A percentile compares a stretch with the other conserved stretches of the same genome.
These are phyloP conservation scores for Sinelater perroti DNA, from an alignment of 2,888 invertebrate genomes.

Conservation along the genomic window DNA sequence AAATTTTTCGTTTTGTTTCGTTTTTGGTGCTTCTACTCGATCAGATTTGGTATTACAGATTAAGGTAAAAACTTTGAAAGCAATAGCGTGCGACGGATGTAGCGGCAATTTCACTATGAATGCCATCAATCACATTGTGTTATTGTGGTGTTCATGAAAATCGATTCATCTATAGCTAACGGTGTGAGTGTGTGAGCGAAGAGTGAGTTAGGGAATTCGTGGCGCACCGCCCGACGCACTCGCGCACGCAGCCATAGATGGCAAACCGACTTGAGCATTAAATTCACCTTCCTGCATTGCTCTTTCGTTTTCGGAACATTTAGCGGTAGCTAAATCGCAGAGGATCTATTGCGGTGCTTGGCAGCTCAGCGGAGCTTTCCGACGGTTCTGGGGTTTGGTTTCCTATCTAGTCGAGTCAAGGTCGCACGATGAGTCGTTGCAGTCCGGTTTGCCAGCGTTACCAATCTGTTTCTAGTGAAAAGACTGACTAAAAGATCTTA, in stretches of 20 bases:
- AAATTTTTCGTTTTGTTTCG: too few relatives aligned
- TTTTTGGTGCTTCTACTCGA: too few relatives aligned
- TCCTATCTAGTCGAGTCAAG: background rate
- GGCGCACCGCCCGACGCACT: conserved; percentile 21
- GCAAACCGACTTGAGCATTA: conserved; percentile 22
- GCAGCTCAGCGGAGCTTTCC: conserved; percentile 8
- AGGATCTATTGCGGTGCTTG: background rate
- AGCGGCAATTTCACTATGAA: conserved; percentile 36
- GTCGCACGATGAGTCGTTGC: background rate
- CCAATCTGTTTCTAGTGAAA: conserved; percentile 41
- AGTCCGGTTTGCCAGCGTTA: conserved; percentile 34
- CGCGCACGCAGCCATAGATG: conserved; percentile 24
- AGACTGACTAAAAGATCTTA: conserved; percentile 44
- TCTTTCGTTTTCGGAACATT: too few relatives aligned
- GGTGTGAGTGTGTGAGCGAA: conserved; percentile 45
- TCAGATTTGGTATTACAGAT: too few relatives aligned
- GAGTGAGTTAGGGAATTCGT: conserved; percentile 8
- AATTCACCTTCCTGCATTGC: too few relatives aligned
- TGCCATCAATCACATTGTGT: conserved; percentile 59
- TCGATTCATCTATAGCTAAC: conserved; percentile 57
- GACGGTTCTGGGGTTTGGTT: background rate
- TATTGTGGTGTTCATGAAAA: conserved; percentile 60
- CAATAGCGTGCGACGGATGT: conserved; percentile 21
- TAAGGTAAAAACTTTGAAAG: conserved; percentile 5
- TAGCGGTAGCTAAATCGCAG: background rate